Evolutionary conservation across 2,888 invertebrate species (phyloP), one percentile per base, ranked within the genome.

Genomic region (Neoaliturus tenellus): DNA sequence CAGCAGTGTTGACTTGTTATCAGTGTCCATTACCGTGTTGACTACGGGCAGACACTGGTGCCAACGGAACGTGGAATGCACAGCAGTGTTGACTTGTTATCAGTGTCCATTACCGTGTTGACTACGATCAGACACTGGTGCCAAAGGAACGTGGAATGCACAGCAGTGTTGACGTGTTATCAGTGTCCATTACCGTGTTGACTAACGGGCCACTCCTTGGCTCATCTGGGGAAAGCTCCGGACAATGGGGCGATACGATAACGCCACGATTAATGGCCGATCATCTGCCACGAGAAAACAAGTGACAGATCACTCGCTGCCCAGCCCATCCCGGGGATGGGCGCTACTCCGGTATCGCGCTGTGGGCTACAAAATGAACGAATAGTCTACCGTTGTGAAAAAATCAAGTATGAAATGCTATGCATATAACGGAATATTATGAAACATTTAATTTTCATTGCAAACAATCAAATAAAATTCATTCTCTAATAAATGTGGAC

Each of bases 151-250:
- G 62, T 62, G 31, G n/a, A 28, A 31, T 31, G 31, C 25, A 55
- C 55, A 55, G 20, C 55, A 55, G 3, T 23, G 55, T 14, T 44
- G 55, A 55, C 55, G 55, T 44, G 44, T 55, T 55, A 55, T 55
- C 55, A 55, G 55, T 55, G 55, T 55, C 55, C 55, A 55, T 55
- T 55, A 55, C 55, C 55, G 23, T 55, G 55, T 55, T 55, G 55
- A 55, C 55, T 55, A 55, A 55, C 55, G 55, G 55, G 55, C 55
- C 23, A 55, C 55, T 55, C 55, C 14, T 44, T 14, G 55, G 23
- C 14, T 55, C 55, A 55, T 55, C 55, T 55, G 55, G 55, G 55
- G 55, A 55, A 55, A 55, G 55, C 55, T 55, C 48, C 23, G 55
- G 55, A 55, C 55, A 55, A 55, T 23, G 55, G 55, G 55, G 14